Evolutionary conservation across 2,113 vertebrate genomes (phyloP).

Genomic region (Cariama cristata): DNA sequence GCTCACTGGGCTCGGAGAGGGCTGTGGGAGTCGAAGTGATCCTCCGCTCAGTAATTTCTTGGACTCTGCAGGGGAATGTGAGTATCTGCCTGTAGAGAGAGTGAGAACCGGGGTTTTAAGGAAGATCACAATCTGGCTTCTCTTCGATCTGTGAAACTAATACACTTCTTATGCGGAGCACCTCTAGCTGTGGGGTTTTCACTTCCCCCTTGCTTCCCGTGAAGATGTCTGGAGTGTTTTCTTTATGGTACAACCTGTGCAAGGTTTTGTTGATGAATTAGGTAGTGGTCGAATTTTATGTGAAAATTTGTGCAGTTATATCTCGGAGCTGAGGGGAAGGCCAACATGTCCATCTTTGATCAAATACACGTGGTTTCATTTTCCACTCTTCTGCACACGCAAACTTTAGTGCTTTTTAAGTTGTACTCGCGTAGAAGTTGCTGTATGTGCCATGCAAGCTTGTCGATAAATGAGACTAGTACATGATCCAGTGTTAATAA

Average conservation of each 20-base stretch:
- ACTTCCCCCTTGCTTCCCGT: neutral
- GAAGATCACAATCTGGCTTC: constrained; percentile 48
- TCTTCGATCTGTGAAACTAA: constrained; percentile 5
- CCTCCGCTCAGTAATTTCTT: constrained; percentile 39
- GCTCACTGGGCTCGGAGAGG: neutral
- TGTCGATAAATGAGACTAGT: neutral
- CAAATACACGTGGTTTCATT: constrained; percentile 32
- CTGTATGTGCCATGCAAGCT: neutral
- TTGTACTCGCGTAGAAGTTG: neutral
- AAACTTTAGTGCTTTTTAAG: neutral
- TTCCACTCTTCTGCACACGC: neutral
- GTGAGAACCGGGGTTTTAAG: neutral
- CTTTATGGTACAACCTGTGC: neutral
- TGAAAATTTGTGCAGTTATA: constrained; percentile 40
- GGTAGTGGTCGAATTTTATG: neutral
- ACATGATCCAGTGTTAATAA: neutral
- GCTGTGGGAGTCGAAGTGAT: neutral
- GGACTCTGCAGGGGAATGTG: constrained; percentile 24
- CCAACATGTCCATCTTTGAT: neutral
- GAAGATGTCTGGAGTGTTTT: constrained; percentile 5
- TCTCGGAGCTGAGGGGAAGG: neutral
- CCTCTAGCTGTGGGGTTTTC: constrained; percentile 9
- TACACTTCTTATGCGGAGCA: neutral
- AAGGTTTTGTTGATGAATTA: constrained; percentile 6
- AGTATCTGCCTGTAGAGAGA: constrained; percentile 28